Evolutionary conservation across 2,113 vertebrate species (phyloP).

Genomic region (Apteryx owenii): DNA sequence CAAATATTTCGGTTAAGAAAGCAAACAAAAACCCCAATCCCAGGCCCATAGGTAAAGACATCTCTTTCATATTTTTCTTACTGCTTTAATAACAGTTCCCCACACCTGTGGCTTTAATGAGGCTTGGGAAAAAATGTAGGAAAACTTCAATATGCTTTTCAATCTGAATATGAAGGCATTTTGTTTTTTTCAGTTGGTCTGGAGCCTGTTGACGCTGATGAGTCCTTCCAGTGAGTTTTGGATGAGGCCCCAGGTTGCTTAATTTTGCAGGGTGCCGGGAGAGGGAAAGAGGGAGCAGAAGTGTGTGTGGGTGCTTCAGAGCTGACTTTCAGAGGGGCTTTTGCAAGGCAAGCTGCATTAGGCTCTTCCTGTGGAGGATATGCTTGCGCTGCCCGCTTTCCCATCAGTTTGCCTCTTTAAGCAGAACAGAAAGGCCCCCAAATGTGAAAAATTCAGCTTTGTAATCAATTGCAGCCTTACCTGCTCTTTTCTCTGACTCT

Average conservation of each 20-base stretch:
- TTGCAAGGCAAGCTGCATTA: background rate
- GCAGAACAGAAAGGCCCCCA: background rate
- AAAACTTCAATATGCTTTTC: background rate
- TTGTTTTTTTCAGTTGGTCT: background rate
- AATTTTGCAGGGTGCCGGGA: background rate
- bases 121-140: background rate
- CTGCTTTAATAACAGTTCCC: background rate
- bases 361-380: background rate
- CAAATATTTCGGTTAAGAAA: constrained; percentile 62
- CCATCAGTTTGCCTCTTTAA: background rate
- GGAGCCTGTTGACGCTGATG: background rate
- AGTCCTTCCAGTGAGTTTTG: background rate
- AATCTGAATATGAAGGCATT: constrained; percentile 10
- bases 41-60: background rate
- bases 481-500: background rate
- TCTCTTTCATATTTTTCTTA: constrained; percentile 36
- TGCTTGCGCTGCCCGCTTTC: background rate
- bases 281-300: background rate
- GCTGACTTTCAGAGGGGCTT: background rate
- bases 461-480: background rate
- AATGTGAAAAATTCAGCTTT: background rate
- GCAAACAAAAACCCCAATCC: background rate
- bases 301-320: background rate
- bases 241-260: background rate
- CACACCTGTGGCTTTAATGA: constrained; percentile 45